A percentile compares a stretch with the other conserved stretches of the same genome.
phyloP scores from a whole-genome alignment of 2,888 invertebrate genomes.

The Lagria hirta region DNA sequence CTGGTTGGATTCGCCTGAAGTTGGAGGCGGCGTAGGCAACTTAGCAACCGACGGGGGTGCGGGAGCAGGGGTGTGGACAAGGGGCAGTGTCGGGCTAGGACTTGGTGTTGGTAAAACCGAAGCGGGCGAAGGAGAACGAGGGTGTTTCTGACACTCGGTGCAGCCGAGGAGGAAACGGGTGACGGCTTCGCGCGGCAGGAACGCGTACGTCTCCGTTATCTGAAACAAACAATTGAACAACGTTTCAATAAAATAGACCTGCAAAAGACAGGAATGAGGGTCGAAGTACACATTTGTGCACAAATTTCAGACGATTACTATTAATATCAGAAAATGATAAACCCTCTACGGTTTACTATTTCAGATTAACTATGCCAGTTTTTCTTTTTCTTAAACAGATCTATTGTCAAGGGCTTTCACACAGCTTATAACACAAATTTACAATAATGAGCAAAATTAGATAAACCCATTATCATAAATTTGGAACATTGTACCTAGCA shows the following conservation, averaged over 20 bases:
- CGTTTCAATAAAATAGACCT: conserved; percentile 44
- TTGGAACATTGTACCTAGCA: too few relatives aligned
- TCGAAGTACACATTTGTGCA: too few relatives aligned
- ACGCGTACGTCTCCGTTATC: conserved; percentile 97
- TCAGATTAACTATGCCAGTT: too few relatives aligned
- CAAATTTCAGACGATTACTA: too few relatives aligned
- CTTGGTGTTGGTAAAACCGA: conserved; percentile 54
- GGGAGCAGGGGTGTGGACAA: conserved; percentile 39
- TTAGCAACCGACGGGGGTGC: conserved; percentile 22
- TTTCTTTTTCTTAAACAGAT: too few relatives aligned
- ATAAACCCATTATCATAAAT: too few relatives aligned
- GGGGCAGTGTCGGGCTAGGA: conserved; percentile 49
- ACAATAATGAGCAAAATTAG: too few relatives aligned
- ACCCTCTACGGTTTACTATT: too few relatives aligned
- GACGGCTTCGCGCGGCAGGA: conserved; percentile 93
- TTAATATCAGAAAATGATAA: too few relatives aligned
- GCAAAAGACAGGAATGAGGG: too few relatives aligned
- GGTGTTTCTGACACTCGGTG: conserved; percentile 85
- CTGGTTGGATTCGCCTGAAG: conserved; percentile 25
- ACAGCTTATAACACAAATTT: too few relatives aligned
- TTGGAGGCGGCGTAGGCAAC: conserved; percentile 29
- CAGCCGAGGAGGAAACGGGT: conserved; percentile 94
- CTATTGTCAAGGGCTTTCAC: too few relatives aligned
- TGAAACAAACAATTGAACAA: conserved; percentile 57
- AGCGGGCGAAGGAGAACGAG: conserved; percentile 65